Evolutionary conservation across 1,140 invertebrate species (phyloP), one percentile per base, ranked within the genome.

Genomic region (Helicoverpa armigera): DNA sequence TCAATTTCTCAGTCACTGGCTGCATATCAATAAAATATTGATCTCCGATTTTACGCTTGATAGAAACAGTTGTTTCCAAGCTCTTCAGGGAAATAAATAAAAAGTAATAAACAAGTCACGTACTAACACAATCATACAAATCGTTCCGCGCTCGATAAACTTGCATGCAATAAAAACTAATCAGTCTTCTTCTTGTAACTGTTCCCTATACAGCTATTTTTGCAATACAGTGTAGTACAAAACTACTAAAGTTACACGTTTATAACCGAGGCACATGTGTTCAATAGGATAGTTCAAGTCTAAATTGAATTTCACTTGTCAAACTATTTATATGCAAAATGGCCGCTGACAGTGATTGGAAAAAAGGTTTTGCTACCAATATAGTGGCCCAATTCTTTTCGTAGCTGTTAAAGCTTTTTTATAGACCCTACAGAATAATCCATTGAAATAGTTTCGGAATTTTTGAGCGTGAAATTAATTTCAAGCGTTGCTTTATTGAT

Each of bases 221-320:
- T 43, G 35, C 35, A 43, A 43, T 43, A 43, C 35, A 43, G 35
- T 13, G 10, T 10, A 16, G 50, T 70, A 18, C 51, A 12, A 70
- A 70, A 18, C n/a, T 16, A 58, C 53, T 3, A 50, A 73, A 73
- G 13, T 73, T 73, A 12, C 29, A 35, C 9, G 35, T 73, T 73
- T 73, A 73, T 73, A 54, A 35, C 29, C 23, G 2, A 7, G 60
- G 13, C 74, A 50, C 61, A 76, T 63, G 13, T 53, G 61, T 43
- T 77, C 60, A 7, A 54, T 63, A 12, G 5, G 13, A 77, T 14
- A 31, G 14, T 77, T 29, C 50, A 56, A 65, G 18, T 65, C 60
- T 35, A 4, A 77, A 77, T 77, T 65, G 75, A 77, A 77, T 65
- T 65, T 60, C 53, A 67, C 48, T 77, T 77, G 35, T 54, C 18